A percentile compares a stretch with the other conserved stretches of the same genome.
Evolutionary conservation across 2,113 vertebrate genomes (phyloP).

Genomic region (Lycocorax pyrrhopterus): DNA sequence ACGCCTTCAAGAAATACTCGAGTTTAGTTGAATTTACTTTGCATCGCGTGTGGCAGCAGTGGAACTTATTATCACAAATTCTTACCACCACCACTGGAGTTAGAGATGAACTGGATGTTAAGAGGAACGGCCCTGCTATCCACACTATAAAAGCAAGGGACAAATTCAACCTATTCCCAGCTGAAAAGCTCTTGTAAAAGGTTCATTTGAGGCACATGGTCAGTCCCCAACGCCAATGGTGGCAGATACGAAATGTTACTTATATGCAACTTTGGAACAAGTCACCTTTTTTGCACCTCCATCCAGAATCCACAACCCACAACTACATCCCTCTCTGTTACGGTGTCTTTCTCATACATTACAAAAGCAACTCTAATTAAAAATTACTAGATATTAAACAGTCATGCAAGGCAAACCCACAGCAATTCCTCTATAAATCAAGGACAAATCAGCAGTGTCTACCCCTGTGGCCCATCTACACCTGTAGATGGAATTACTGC

Average conservation of each 20-base stretch:
- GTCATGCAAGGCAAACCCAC: background rate
- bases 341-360: rapidly evolving
- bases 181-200: background rate
- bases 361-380: background rate
- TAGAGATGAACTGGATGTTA: background rate
- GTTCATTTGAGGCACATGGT: background rate
- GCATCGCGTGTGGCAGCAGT: background rate
- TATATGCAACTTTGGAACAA: background rate
- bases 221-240: background rate
- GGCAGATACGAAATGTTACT: background rate
- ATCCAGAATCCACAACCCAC: background rate
- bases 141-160: background rate
- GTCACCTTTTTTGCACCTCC: background rate
- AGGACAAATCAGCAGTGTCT: background rate
- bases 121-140: background rate
- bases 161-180: background rate
- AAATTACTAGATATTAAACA: background rate
- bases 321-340: background rate
- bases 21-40: background rate
- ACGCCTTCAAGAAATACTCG: background rate
- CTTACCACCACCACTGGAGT: background rate
- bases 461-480: background rate
- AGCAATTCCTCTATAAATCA: background rate
- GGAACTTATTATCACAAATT: background rate
- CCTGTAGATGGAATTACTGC: background rate